These are phyloP conservation scores for Psilanteris sp. DNA, from an alignment of 1,140 invertebrate species.

Conservation along the genomic window DNA sequence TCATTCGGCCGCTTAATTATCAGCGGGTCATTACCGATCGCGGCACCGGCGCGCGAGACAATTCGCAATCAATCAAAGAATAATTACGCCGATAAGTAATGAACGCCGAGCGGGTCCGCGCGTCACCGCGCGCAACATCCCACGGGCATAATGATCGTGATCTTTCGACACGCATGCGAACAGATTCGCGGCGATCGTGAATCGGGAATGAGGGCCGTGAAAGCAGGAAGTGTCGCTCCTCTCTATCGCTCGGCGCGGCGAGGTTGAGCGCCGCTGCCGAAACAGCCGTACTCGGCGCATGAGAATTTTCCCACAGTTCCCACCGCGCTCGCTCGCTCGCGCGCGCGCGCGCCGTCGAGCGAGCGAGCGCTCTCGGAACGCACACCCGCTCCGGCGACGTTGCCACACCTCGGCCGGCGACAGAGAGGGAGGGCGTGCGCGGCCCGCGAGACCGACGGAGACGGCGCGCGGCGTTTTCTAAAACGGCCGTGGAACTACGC, in stretches of 20 bases:
- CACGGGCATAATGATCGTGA: constrained; percentile 51
- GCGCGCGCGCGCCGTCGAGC: constrained; percentile 14
- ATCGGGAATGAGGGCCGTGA: constrained; percentile 40
- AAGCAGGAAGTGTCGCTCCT: constrained; percentile 57
- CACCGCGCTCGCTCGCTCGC: constrained; percentile 63
- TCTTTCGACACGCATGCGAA: constrained; percentile 56
- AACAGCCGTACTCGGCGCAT: constrained; percentile 73
- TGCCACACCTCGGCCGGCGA: constrained; percentile 73
- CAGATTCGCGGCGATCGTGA: constrained; percentile 20
- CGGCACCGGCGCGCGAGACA: too few species aligned
- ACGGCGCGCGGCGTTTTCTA: constrained; percentile 31
- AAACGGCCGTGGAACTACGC: constrained; percentile 43
- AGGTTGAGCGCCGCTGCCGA: constrained; percentile 69
- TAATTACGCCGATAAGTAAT: constrained; percentile 61
- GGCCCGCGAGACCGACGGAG: constrained; percentile 18
- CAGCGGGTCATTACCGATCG: too few species aligned
- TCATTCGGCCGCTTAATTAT: constrained; percentile 22
- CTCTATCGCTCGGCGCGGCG: constrained; percentile 41
- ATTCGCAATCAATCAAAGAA: constrained; percentile 61
- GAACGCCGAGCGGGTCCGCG: constrained; percentile 30
- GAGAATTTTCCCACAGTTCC: constrained; percentile 80
- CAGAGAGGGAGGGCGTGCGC: constrained; percentile 21
- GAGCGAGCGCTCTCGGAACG: constrained; percentile 63
- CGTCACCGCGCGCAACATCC: constrained; percentile 30
- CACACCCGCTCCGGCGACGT: constrained; percentile 77